Percentiles rank a stretch among this genome's conserved stretches.
Conservation (phyloP, 2,888 invertebrate genomes). For the Acronicta psi region DNA sequence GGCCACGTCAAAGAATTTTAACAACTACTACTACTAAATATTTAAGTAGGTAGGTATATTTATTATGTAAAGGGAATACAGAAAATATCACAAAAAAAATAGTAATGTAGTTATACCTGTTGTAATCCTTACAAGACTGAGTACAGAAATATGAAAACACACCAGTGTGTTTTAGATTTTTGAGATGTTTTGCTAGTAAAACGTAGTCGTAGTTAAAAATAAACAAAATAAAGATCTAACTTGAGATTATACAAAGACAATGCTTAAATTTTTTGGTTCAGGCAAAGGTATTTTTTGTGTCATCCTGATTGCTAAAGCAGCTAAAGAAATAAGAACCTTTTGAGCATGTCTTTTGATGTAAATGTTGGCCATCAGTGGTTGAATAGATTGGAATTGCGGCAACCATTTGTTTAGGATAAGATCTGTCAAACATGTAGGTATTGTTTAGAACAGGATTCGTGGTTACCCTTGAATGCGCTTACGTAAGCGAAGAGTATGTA, state of each 20-base stretch:
- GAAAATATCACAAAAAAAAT: too few species aligned
- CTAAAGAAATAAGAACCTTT: conserved; percentile 7
- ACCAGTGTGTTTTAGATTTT: too few species aligned
- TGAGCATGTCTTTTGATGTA: conserved; percentile 14
- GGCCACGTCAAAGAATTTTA: too few species aligned
- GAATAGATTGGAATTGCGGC: conserved; percentile 10
- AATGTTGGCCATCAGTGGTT: conserved; percentile 13
- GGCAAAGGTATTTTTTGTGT: neutral
- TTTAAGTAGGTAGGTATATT: too few species aligned
- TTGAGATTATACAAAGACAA: conserved; percentile 1
- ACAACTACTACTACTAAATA: too few species aligned
- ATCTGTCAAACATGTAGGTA: conserved; percentile 29
- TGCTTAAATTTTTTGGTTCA: neutral
- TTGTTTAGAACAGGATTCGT: conserved; percentile 11
- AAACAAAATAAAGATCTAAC: conserved; percentile 13
- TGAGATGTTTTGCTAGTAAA: too few species aligned
- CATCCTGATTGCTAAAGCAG: conserved; percentile 2
- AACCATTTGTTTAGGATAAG: conserved; percentile 14
- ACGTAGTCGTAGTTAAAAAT: too few species aligned
- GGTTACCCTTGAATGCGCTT: conserved; percentile 33
- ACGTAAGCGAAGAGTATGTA: conserved; percentile 16
- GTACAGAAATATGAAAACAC: too few species aligned
- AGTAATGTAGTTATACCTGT: too few species aligned
- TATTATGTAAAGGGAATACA: too few species aligned
- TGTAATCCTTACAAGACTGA: too few species aligned